These are phyloP conservation scores for Ypsolopha scabrella DNA, from an alignment of 2,888 invertebrate genomes.

Conservation along the genomic window DNA sequence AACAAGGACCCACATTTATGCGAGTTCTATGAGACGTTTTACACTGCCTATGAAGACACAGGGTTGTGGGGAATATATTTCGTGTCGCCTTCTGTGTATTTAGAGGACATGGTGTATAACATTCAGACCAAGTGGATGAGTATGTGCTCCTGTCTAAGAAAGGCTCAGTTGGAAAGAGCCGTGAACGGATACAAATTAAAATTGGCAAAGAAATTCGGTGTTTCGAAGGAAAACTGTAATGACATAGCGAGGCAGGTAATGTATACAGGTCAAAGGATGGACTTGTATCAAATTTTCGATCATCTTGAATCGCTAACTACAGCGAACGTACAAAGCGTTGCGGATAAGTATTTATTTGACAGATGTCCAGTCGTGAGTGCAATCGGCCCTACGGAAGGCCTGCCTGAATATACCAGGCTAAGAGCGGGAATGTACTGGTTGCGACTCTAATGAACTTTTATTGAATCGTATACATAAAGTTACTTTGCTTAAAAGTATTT, in stretches of 20 bases:
- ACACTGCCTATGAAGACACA: slow-evolving; percentile 42
- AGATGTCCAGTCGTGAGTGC: slow-evolving; percentile 49
- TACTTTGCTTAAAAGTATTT: too few species aligned
- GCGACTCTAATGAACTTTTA: slow-evolving; percentile 20
- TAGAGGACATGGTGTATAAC: slow-evolving; percentile 40
- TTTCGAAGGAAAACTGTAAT: slow-evolving; percentile 30
- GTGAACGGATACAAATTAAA: slow-evolving; percentile 30
- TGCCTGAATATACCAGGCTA: slow-evolving; percentile 46
- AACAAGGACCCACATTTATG: slow-evolving; percentile 25
- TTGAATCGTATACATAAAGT: too few species aligned
- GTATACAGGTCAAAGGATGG: slow-evolving; percentile 18
- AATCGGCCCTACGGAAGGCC: slow-evolving; percentile 47
- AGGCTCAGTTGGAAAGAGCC: slow-evolving; percentile 34
- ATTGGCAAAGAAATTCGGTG: slow-evolving; percentile 25
- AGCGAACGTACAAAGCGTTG: slow-evolving; percentile 9
- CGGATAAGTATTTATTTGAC: slow-evolving; percentile 41
- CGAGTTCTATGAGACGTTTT: slow-evolving; percentile 49
- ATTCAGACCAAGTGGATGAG: slow-evolving; percentile 49
- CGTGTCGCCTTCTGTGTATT: slow-evolving; percentile 25
- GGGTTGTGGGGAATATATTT: slow-evolving; percentile 64
- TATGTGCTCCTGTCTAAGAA: slow-evolving; percentile 29
- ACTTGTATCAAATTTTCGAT: too few species aligned
- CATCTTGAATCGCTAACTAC: too few species aligned
- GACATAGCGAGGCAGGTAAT: slow-evolving; percentile 44
- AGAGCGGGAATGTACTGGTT: slow-evolving; percentile 45